Percentiles rank a stretch among this genome's conserved stretches.
phyloP scores from a whole-genome alignment of 2,113 vertebrate species.

The Danionella cerebrum region DNA sequence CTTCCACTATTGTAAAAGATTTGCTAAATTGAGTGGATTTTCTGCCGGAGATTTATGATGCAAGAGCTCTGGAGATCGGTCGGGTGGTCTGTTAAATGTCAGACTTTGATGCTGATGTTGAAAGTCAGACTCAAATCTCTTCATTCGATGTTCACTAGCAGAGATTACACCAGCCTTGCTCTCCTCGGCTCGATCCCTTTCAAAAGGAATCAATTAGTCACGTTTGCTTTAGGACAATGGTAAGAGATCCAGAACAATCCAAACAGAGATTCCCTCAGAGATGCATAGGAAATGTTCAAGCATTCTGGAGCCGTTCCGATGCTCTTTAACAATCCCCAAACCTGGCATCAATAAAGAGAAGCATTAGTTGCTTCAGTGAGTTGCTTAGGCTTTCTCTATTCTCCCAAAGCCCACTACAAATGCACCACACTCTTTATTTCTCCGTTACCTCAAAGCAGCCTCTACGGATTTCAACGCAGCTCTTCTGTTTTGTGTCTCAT shows the following conservation, averaged over 20 bases:
- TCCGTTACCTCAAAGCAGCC: no score
- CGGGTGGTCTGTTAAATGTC: conserved; percentile 5
- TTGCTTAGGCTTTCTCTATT: no score
- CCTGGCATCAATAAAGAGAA: no score
- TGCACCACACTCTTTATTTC: no score
- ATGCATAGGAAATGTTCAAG: not conserved
- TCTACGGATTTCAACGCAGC: no score
- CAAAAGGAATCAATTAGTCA: conserved; percentile 26
- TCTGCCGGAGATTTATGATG: not conserved
- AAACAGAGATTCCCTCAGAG: not conserved
- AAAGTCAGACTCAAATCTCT: not conserved
- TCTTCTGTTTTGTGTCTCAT: no score
- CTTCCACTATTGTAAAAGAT: no score
- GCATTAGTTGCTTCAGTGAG: no score
- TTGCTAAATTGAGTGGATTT: no score
- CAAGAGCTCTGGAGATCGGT: not conserved
- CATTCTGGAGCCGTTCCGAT: not conserved
- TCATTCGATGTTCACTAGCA: not conserved
- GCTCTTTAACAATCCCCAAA: no score
- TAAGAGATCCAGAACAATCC: not conserved
- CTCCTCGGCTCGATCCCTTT: not conserved
- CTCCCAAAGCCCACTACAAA: no score
- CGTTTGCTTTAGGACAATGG: conserved; percentile 22
- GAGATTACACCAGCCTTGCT: not conserved
- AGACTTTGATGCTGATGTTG: no score